These are phyloP conservation scores for Dendrolimus pini DNA, from an alignment of 2,888 invertebrate genomes.

Conservation along the genomic window DNA sequence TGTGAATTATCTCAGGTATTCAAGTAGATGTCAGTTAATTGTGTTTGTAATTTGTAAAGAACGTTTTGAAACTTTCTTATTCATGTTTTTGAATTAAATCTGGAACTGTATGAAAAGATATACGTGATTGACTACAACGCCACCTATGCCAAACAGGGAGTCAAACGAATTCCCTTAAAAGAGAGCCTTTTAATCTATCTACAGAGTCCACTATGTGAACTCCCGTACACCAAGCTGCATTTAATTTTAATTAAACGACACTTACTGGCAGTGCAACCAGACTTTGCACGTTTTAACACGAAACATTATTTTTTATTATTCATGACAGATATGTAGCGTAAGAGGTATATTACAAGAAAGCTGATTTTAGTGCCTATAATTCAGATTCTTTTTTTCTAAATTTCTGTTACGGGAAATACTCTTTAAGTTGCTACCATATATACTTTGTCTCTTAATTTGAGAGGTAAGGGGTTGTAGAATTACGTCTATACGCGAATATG, in stretches of 20 bases:
- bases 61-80: too few relatives aligned
- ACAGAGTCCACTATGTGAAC: conserved; percentile 58
- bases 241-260: conserved; percentile 29
- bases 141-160: too few relatives aligned
- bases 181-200: conserved; percentile 23
- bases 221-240: conserved; percentile 40
- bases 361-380: conserved; percentile 21
- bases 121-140: too few relatives aligned
- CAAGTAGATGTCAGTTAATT: too few relatives aligned
- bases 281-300: conserved; percentile 42
- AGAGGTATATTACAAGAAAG: conserved; percentile 44
- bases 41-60: too few relatives aligned
- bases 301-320: conserved; percentile 15
- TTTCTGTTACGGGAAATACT: not conserved
- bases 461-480: not conserved
- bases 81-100: too few relatives aligned
- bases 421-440: not conserved
- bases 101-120: too few relatives aligned
- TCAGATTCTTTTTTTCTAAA: not conserved
- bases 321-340: conserved; percentile 60
- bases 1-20: too few relatives aligned
- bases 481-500: not conserved
- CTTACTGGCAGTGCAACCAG: conserved; percentile 65
- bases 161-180: too few relatives aligned
- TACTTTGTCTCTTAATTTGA: not conserved